These are phyloP conservation scores for Armadillidium nasatum DNA, from an alignment of 1,140 invertebrate species.

Conservation along the genomic window DNA sequence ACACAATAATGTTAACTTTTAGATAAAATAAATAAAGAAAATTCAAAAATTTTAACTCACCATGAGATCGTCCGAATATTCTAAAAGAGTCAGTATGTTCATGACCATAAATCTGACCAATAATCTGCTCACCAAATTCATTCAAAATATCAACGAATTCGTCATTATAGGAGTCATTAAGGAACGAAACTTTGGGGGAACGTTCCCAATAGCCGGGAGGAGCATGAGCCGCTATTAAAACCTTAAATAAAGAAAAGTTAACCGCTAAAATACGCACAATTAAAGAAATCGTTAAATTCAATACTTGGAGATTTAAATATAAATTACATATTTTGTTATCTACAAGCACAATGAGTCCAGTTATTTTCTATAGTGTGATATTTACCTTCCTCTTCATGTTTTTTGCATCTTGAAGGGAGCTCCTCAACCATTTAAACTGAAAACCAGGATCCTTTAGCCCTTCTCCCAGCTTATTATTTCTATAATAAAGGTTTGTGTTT, in stretches of 20 bases:
- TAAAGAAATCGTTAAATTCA: too few species aligned
- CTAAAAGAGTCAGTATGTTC: slow-evolving; percentile 81
- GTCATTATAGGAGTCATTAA: slow-evolving; percentile 49
- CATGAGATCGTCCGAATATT: slow-evolving; percentile 27
- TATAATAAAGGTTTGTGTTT: slow-evolving; percentile 50
- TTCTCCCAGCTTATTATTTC: slow-evolving; percentile 28
- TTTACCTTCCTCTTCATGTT: slow-evolving; percentile 30
- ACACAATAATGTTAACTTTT: slow-evolving; percentile 5
- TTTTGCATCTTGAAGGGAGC: slow-evolving; percentile 44
- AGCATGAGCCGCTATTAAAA: slow-evolving; percentile 82
- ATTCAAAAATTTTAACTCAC: slow-evolving; percentile 12
- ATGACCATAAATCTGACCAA: slow-evolving; percentile 88
- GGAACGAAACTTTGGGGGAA: slow-evolving; percentile 45
- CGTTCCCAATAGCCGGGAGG: slow-evolving; percentile 80
- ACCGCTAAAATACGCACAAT: too few species aligned
- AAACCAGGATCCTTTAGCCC: slow-evolving; percentile 35
- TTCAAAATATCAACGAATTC: slow-evolving; percentile 66
- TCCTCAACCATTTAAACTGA: slow-evolving; percentile 49
- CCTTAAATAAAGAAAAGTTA: slow-evolving; percentile 55
- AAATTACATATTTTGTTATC: too few species aligned
- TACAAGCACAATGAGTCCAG: too few species aligned
- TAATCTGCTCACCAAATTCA: slow-evolving; percentile 69
- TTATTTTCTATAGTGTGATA: too few species aligned
- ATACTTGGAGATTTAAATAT: too few species aligned
- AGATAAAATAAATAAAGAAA: too few species aligned